Evolutionary conservation across 30 jellyfish, hydroid and myxozoan species (phyloP).

Genomic region (Turritopsis rubra): DNA sequence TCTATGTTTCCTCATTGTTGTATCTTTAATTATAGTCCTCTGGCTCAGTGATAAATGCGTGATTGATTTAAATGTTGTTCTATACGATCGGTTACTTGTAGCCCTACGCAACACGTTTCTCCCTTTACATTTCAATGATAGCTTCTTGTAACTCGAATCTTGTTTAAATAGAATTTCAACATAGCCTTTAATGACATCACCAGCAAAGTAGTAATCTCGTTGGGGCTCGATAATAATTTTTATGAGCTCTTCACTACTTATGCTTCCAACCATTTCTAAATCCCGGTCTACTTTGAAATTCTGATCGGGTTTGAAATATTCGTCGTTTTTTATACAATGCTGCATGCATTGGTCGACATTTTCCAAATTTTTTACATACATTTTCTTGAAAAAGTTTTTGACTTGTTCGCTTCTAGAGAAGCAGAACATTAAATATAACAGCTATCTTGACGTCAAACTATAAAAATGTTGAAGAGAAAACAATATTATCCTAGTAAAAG

Average conservation of each 20-base stretch:
- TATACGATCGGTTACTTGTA: not conserved
- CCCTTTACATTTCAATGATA: not conserved
- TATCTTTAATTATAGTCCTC: not conserved
- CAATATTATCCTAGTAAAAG: no score
- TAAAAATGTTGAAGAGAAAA: no score
- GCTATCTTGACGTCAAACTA: no score
- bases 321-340: not conserved
- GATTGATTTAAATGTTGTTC: not conserved
- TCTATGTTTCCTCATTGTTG: not conserved
- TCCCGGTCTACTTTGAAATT: no score
- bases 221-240: not conserved
- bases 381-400: no score
- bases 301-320: not conserved
- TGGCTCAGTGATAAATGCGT: not conserved
- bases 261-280: no score
- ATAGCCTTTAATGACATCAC: slow-evolving; percentile 5
- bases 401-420: not conserved
- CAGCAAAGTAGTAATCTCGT: not conserved
- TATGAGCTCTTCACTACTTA: no score
- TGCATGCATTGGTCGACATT: not conserved
- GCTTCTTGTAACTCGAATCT: not conserved
- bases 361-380: not conserved
- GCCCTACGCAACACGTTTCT: not conserved
- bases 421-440: no score
- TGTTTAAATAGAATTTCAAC: not conserved